Percentiles rank a stretch among this genome's conserved stretches.
phyloP scores from a whole-genome alignment of 2,113 vertebrate species.

The Bathybates hornii region DNA sequence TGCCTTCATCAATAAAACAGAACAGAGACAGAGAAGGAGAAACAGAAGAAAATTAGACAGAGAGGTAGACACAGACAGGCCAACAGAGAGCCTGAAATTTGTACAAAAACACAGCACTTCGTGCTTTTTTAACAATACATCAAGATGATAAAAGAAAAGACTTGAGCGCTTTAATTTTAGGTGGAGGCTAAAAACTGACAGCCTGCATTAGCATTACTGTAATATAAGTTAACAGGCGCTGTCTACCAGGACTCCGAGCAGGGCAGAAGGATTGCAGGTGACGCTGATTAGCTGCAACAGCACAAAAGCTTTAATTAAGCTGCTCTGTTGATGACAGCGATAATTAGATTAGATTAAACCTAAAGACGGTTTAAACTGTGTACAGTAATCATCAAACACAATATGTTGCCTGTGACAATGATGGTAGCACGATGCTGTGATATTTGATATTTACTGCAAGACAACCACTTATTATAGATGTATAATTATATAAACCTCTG shows the following conservation, averaged over 20 bases:
- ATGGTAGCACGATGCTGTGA: not conserved
- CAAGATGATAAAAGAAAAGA: not conserved
- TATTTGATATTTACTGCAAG: not conserved
- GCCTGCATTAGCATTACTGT: not conserved
- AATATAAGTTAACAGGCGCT: not conserved
- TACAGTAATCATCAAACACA: not conserved
- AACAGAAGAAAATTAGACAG: slow-evolving; percentile 4
- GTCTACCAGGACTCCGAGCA: not conserved
- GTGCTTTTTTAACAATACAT: not conserved
- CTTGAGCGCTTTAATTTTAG: not conserved
- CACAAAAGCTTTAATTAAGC: not conserved
- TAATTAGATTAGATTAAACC: not conserved
- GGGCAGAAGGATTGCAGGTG: not conserved
- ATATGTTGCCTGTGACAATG: not conserved
- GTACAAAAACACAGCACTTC: not conserved
- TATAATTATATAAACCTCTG: not conserved
- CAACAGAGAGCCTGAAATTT: not conserved
- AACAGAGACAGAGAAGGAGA: slow-evolving; percentile 13
- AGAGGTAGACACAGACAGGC: not conserved
- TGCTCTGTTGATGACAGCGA: not conserved
- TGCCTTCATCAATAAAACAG: slow-evolving; percentile 71
- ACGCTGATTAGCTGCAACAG: not conserved
- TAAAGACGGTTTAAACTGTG: not conserved
- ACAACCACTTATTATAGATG: not conserved
- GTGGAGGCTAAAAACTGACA: not conserved